Base-by-base conservation (phyloP, 2,888 invertebrate species). In the Nysson spinosus region DNA sequence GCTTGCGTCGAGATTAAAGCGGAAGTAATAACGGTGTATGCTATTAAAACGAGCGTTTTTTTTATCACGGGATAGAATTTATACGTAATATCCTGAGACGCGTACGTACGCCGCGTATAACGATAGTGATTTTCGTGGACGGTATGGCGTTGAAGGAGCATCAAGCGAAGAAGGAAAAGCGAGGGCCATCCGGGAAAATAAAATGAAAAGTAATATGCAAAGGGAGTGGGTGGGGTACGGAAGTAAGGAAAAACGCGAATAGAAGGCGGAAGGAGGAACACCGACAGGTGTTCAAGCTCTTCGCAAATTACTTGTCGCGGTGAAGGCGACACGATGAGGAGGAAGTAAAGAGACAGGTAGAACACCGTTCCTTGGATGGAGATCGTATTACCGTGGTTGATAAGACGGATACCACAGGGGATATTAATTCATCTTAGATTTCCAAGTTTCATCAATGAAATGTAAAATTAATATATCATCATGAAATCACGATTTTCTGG, bases 241-340 rank as follows among this genome's bases (percentile, higher is more conserved):
- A 35, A 12, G 35, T 22, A 14, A 14, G 12, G 11, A 7, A 17
- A 3, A 40, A 12, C 26, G 44, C 12, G 14, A 35, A 32, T 22
- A 22, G 11, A 7, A 22, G 16, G 24, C 43, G n/a, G 28, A 24
- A 22, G 46, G 20, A 16, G 26, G 14, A 16, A 39, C 35, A 34
- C 32, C 51, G 75, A 64, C 67, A 71, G 61, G 55, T 65, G 62
- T 73, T 55, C 35, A 39, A 28, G 51, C 66, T 57, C 46, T 58
- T 61, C 49, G 63, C 57, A 75, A 73, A 73, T 75, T 71, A 61
- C 55, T 73, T 60, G 50, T 26, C 37, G 70, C 22, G 47, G 52
- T 17, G 26, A 19, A 19, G 11, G 19, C 40, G 54, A 32, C 54
- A 35, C 43, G 28, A 24, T 26, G 42, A 28, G 49, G 42, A 54